These are phyloP conservation scores for Heliconius nattereri DNA, from an alignment of 1,140 invertebrate genomes.

Conservation along the genomic window DNA sequence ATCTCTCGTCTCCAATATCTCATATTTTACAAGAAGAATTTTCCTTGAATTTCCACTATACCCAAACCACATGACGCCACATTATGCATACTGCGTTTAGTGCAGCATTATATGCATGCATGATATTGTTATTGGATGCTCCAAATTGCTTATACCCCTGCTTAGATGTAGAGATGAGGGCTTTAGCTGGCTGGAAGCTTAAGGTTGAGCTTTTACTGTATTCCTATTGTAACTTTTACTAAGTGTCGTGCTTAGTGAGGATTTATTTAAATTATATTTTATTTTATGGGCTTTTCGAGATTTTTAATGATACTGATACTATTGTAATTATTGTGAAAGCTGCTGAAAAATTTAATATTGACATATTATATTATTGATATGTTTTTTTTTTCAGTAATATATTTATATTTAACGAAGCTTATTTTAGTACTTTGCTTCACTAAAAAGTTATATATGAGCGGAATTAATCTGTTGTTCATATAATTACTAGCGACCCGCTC, in stretches of 20 bases:
- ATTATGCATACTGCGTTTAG: constrained; percentile 66
- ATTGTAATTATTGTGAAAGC: too few relatives aligned
- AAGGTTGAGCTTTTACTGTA: not conserved
- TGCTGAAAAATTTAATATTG: too few relatives aligned
- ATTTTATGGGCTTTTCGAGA: too few relatives aligned
- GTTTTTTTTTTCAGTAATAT: too few relatives aligned
- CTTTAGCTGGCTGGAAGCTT: not conserved
- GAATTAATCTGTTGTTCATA: too few relatives aligned
- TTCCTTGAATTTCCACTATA: constrained; percentile 8
- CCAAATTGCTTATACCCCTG: constrained; percentile 6
- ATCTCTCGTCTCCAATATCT: not conserved
- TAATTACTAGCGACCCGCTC: too few relatives aligned
- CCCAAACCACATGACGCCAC: constrained; percentile 55
- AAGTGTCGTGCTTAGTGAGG: not conserved
- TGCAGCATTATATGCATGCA: constrained; percentile 35
- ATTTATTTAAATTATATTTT: not conserved
- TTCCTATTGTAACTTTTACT: not conserved
- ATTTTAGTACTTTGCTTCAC: too few relatives aligned
- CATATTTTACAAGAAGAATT: constrained; percentile 2
- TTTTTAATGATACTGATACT: too few relatives aligned
- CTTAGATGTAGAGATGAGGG: not conserved
- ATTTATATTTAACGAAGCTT: too few relatives aligned
- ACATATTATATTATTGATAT: too few relatives aligned
- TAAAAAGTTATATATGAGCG: too few relatives aligned
- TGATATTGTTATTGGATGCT: constrained; percentile 36